These are phyloP conservation scores for Euura lappo DNA, from an alignment of 1,140 invertebrate species.

Conservation along the genomic window DNA sequence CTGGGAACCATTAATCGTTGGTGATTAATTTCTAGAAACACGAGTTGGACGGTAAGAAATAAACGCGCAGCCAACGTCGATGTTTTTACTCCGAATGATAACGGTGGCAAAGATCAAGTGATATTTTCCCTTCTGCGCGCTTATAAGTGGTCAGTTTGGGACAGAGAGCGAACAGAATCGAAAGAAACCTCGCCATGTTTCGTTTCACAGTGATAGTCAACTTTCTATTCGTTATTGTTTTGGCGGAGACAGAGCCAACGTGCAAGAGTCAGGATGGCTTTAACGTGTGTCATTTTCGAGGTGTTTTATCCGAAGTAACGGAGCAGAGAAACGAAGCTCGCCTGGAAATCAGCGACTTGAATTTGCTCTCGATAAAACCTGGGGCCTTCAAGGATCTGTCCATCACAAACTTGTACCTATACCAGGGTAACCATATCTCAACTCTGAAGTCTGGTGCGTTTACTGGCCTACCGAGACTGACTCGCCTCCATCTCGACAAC, in stretches of 20 bases:
- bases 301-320: background rate
- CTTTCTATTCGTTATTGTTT: background rate
- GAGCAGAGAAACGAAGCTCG: background rate
- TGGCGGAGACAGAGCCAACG: background rate
- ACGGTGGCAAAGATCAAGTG: background rate
- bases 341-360: slow-evolving; percentile 19
- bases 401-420: slow-evolving; percentile 14
- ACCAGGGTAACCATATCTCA: slow-evolving; percentile 29
- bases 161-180: background rate
- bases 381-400: slow-evolving; percentile 30
- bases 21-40: no score
- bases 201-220: background rate
- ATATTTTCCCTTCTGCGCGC: background rate
- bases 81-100: background rate
- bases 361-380: slow-evolving; percentile 23
- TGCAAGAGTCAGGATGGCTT: background rate
- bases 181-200: background rate
- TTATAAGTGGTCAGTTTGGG: background rate
- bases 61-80: no score
- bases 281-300: slow-evolving; percentile 1
- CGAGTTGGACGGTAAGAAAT: no score
- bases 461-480: slow-evolving; percentile 22
- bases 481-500: slow-evolving; percentile 21
- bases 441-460: slow-evolving; percentile 23
- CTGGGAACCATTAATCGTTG: no score